A percentile compares a stretch with the other conserved stretches of the same genome.
Conservation (phyloP, 37 sponge, comb jelly and placozoan genomes). For the Cliona cf. orientalis region DNA sequence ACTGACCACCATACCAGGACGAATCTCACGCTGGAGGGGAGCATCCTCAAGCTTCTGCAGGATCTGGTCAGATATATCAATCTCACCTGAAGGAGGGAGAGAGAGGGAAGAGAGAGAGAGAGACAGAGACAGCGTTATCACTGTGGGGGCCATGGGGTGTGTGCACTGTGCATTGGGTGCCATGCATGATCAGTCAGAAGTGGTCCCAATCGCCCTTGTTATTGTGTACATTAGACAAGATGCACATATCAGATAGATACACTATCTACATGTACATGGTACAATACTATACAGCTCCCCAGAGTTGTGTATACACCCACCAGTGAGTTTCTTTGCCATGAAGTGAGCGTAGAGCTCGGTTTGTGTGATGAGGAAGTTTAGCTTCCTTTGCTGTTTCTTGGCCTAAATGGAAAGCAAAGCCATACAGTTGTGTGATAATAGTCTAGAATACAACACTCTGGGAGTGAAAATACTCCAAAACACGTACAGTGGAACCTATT, state of each 20-base stretch:
- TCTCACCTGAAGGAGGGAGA: constrained; percentile 43
- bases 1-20: constrained; percentile 64
- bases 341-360: constrained; percentile 98
- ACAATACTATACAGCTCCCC: not conserved
- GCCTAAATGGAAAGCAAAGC: no score
- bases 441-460: no score
- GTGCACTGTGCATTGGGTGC: no score
- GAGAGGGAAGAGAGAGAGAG: not conserved
- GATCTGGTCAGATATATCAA: constrained; percentile 59
- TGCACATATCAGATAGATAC: no score
- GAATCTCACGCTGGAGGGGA: constrained; percentile 73
- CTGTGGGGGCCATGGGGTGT: no score
- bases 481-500: no score
- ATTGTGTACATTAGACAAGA: not conserved
- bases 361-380: constrained; percentile 97
- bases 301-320: not conserved
- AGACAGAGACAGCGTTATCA: no score
- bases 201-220: not conserved
- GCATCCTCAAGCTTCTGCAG: constrained; percentile 79
- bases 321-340: constrained; percentile 91
- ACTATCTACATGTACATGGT: no score
- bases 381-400: constrained; percentile 87
- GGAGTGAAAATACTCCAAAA: no score
- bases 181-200: no score
- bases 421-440: no score